Conservation (phyloP, 2,888 invertebrate genomes). For the Drosophila paranaensis region DNA sequence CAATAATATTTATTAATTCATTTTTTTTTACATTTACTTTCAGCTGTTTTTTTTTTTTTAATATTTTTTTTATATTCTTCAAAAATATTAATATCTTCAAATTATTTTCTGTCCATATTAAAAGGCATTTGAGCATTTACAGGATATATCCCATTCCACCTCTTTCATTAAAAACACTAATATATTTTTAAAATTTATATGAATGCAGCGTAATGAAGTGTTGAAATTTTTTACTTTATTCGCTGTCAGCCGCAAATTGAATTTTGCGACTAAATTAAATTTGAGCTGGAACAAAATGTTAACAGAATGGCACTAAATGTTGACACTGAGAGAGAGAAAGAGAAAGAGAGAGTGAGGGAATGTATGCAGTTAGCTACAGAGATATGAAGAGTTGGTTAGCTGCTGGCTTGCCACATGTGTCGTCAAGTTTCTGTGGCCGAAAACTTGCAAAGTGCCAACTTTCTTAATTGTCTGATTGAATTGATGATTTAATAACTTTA, state of each 20-base stretch:
- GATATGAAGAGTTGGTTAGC: background rate
- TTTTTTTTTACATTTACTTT: too few species aligned
- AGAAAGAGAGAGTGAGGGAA: background rate
- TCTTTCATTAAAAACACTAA: too few species aligned
- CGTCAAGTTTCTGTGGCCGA: conserved; percentile 66
- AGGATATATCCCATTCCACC: background rate
- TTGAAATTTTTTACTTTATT: conserved; percentile 36
- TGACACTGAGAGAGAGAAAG: background rate
- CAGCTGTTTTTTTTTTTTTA: too few species aligned
- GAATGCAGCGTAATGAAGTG: conserved; percentile 31
- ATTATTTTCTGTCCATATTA: too few species aligned
- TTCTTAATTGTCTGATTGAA: conserved; percentile 84
- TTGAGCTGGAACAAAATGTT: conserved; percentile 38
- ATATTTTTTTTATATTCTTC: too few species aligned
- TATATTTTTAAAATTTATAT: conserved; percentile 7
- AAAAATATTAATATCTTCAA: too few species aligned
- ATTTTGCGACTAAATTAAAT: conserved; percentile 61
- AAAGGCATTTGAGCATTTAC: too few species aligned
- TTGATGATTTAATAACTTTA: conserved; percentile 84
- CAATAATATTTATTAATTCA: too few species aligned
- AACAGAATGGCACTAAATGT: conserved; percentile 51
- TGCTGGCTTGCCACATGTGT: conserved; percentile 60
- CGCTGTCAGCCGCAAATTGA: conserved; percentile 59
- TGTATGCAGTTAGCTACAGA: background rate
- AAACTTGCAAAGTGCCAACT: conserved; percentile 71